Evolutionary conservation across 2,888 invertebrate genomes (phyloP), one percentile per base, ranked within the genome.

Genomic region (Acronicta psi): DNA sequence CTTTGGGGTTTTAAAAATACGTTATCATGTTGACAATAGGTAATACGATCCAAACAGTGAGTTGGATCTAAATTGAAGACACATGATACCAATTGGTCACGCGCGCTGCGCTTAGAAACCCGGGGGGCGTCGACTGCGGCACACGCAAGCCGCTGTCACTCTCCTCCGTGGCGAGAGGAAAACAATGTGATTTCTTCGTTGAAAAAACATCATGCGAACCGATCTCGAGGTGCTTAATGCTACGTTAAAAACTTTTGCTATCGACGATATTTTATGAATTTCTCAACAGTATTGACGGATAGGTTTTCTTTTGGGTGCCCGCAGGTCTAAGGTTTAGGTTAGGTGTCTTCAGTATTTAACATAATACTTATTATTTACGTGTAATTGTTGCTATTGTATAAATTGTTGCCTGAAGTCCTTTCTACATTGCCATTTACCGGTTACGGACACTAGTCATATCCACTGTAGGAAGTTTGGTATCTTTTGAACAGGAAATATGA

Each of bases 141-240:
- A 59, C 91, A 90, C 90, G 90, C 90, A 80, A 86, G 76, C 51
- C 57, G 80, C 81, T 86, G 86, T 89, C 89, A 84, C 90, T 91
- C 90, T 91, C 88, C 82, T 83, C 83, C 82, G 79, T 74, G 75
- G 73, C 74, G 86, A 89, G 88, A 90, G 84, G 85, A 88, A 86
- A 85, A 90, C 89, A 89, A 87, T 90, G 88, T 86, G 86, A 87
- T 90, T 90, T 89, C 88, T 85, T 85, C 74, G 69, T 66, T 62
- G 63, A 82, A 29, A 84, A 82, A 85, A 69, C 52, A 42, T 60
- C 80, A 78, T 82, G 82, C 75, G 76, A 83, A 76, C 63, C 54
- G 31, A 62, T 64, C 68, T 63, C 38, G 41, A 69, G 59, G 59
- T 58, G 46, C 53, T 52, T 54, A 55, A 47, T 47, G 40, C 46